Percentiles rank a stretch among this genome's conserved stretches.
phyloP scores from a whole-genome alignment of 1,140 invertebrate species.

The Trichogramma pretiosum region DNA sequence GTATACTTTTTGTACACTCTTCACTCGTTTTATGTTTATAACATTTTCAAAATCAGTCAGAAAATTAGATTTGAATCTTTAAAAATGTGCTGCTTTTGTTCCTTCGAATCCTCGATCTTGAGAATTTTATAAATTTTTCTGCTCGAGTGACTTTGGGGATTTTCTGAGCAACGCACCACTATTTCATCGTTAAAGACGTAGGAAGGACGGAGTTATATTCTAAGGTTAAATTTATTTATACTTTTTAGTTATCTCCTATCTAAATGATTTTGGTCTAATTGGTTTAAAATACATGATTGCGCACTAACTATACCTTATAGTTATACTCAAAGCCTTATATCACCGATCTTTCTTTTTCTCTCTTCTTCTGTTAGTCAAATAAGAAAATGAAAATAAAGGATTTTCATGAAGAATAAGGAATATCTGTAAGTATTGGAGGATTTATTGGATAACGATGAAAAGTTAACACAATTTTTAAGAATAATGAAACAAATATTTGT shows the following conservation, averaged over 20 bases:
- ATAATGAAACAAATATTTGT: slow-evolving; percentile 43
- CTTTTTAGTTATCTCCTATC: too few species aligned
- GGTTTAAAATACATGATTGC: neutral
- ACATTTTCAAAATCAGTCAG: too few species aligned
- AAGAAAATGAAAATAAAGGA: neutral
- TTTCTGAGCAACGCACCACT: neutral
- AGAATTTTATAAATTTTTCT: neutral
- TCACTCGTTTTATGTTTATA: too few species aligned
- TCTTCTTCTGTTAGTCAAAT: neutral
- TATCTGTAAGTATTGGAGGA: slow-evolving; percentile 14
- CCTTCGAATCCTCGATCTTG: slow-evolving; percentile 7
- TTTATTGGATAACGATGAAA: slow-evolving; percentile 5
- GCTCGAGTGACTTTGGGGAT: neutral
- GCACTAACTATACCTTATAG: neutral
- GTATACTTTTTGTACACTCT: too few species aligned
- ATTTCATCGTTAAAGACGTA: slow-evolving; percentile 6
- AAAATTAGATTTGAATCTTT: neutral
- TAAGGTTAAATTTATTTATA: slow-evolving; percentile 5
- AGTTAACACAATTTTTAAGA: slow-evolving; percentile 32
- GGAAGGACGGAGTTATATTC: slow-evolving; percentile 19
- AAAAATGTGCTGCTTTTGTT: slow-evolving; percentile 13
- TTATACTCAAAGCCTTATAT: neutral
- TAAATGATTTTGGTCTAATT: too few species aligned
- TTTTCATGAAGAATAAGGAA: slow-evolving; percentile 3
- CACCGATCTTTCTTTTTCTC: neutral